Evolutionary conservation across 2,113 vertebrate genomes (phyloP).

Genomic region (Meleagris gallopavo): DNA sequence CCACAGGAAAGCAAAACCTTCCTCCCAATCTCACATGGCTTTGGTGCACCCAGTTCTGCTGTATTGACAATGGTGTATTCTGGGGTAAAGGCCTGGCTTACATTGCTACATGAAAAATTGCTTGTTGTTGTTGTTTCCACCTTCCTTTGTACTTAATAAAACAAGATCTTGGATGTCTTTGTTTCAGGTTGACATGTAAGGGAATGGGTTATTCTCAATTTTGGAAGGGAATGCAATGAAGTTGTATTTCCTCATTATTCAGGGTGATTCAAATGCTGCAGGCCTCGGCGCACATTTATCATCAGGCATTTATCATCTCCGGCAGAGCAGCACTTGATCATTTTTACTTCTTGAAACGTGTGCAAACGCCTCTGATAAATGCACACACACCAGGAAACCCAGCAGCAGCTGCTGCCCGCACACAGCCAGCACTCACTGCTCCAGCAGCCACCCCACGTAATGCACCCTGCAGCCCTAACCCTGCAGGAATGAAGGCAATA

Average conservation of each 20-base stretch:
- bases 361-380: neutral
- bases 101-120: neutral
- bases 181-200: neutral
- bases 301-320: neutral
- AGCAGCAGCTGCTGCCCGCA: neutral
- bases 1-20: neutral
- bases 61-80: neutral
- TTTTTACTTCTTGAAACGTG: neutral
- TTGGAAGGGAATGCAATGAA: neutral
- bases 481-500: neutral
- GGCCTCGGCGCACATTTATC: neutral
- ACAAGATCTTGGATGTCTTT: neutral
- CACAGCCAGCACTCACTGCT: neutral
- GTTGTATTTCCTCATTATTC: neutral
- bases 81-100: neutral
- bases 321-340: neutral
- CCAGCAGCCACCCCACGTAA: neutral
- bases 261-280: neutral
- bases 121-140: neutral
- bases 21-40: neutral
- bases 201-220: neutral
- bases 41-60: neutral
- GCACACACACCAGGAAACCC: neutral
- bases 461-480: neutral
- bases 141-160: neutral